Evolutionary conservation across 2,113 vertebrate species (phyloP).

Genomic region (Symphodus melops): DNA sequence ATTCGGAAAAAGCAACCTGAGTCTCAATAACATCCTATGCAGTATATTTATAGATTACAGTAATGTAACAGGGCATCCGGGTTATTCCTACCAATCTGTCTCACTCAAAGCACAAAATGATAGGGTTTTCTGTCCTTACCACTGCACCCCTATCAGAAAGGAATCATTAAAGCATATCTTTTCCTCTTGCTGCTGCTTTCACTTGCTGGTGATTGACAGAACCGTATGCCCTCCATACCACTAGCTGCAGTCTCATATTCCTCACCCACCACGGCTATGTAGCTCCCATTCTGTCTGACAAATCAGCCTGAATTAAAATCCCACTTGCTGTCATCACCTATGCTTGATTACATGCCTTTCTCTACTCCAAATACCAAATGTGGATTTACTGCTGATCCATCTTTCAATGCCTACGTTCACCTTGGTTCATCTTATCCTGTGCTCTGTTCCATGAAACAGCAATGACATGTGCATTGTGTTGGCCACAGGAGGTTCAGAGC

Average conservation of each 20-base stretch:
- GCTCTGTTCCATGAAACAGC: constrained; percentile 30
- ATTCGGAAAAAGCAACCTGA: not conserved
- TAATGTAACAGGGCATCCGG: not conserved
- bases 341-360: constrained; percentile 54
- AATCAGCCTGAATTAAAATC: constrained; percentile 27
- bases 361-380: constrained; percentile 31
- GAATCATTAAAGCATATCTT: constrained; percentile 33
- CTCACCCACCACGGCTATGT: not conserved
- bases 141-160: constrained; percentile 27
- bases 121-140: constrained; percentile 6
- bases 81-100: not conserved
- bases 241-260: constrained; percentile 24
- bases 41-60: not conserved
- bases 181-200: constrained; percentile 18
- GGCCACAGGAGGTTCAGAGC: constrained; percentile 54
- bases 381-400: constrained; percentile 52
- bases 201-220: constrained; percentile 33
- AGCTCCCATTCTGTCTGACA: constrained; percentile 21
- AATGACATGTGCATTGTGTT: constrained; percentile 49
- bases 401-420: constrained; percentile 36
- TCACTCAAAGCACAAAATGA: constrained; percentile 13
- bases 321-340: constrained; percentile 24
- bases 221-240: constrained; percentile 10
- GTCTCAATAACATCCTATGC: not conserved
- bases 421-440: constrained; percentile 35